phyloP scores from a whole-genome alignment of 2,797 vertebrate genomes.

The Pseudochromis fuscus region DNA sequence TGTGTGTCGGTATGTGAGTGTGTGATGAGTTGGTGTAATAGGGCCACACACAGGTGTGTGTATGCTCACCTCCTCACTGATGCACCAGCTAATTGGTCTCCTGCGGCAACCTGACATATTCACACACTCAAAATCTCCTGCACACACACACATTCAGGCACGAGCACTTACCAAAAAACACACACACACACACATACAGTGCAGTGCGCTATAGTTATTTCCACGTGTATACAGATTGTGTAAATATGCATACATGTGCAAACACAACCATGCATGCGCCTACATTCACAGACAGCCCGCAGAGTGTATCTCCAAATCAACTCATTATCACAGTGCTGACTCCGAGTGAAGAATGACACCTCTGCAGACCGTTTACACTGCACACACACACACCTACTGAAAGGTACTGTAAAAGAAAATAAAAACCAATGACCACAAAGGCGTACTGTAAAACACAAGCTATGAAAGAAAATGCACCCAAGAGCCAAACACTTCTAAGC shows the following conservation, averaged over 20 bases:
- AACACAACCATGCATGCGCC: constrained; percentile 46
- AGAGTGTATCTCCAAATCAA: constrained; percentile 80
- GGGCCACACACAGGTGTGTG: constrained; percentile 81
- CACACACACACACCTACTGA: constrained; percentile 53
- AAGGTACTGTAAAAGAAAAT: constrained; percentile 31
- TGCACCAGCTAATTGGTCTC: constrained; percentile 86
- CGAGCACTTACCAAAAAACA: constrained; percentile 25
- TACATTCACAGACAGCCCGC: constrained; percentile 68
- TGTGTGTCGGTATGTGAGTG: constrained; percentile 73
- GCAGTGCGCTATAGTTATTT: constrained; percentile 41
- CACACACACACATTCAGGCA: constrained; percentile 40
- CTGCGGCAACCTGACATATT: constrained; percentile 82
- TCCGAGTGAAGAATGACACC: constrained; percentile 78
- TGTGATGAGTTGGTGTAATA: constrained; percentile 84
- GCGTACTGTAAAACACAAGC: constrained; percentile 24
- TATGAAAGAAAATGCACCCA: constrained; percentile 37
- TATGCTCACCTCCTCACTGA: constrained; percentile 80
- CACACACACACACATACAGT: constrained; percentile 26
- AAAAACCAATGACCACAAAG: constrained; percentile 43
- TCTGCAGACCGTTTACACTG: constrained; percentile 57
- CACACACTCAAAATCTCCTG: constrained; percentile 53
- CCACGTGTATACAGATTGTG: constrained; percentile 41
- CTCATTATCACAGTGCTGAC: constrained; percentile 83
- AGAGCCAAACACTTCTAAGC: constrained; percentile 36
- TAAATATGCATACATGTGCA: constrained; percentile 62